Percentiles rank a stretch among this genome's conserved stretches.
phyloP scores from a whole-genome alignment of 2,888 invertebrate species.

The Sepiola atlantica region DNA sequence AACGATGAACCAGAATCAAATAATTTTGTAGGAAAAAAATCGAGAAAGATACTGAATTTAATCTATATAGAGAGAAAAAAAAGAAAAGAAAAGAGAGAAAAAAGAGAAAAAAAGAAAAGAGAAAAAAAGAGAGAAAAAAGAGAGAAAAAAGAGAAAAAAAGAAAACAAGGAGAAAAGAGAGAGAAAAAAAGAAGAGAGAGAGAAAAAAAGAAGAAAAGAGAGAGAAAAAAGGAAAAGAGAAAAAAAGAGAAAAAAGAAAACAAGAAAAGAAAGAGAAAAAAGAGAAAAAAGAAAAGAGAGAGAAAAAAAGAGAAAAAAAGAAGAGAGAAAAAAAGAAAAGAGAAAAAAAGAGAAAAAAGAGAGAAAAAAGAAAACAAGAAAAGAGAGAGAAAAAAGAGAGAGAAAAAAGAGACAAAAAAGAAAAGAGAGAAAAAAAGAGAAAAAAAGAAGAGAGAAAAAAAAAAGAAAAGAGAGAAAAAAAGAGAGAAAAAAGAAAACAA shows the following conservation, averaged over 20 bases:
- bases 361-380: neutral
- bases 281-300: no score
- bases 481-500: neutral
- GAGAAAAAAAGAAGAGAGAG: neutral
- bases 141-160: neutral
- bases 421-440: no score
- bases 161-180: neutral
- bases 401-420: no score
- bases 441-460: no score
- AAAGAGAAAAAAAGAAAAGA: neutral
- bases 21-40: no score
- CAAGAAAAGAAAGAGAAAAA: neutral
- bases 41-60: neutral
- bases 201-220: neutral
- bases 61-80: neutral
- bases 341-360: neutral
- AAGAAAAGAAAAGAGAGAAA: neutral
- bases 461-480: no score
- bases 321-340: no score
- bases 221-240: neutral
- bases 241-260: neutral
- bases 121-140: neutral
- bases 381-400: no score
- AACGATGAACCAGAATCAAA: neutral
- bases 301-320: no score